Conservation (phyloP, 1,140 invertebrate genomes). For the Dreissena polymorpha region DNA sequence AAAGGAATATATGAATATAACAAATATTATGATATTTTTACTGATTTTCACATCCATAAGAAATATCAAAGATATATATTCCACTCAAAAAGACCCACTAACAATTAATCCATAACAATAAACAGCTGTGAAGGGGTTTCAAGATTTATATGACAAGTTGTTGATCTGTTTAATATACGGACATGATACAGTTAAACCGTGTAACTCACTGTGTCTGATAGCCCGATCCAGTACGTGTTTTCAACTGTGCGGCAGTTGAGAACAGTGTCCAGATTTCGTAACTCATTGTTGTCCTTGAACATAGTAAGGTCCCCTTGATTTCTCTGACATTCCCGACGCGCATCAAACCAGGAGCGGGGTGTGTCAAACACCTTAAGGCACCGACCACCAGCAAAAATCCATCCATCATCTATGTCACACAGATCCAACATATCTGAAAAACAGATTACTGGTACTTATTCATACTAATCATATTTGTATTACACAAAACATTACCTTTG, state of each 20-base stretch:
- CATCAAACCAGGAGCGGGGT: conserved; percentile 24
- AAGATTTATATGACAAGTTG: too few relatives aligned
- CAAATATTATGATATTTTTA: too few relatives aligned
- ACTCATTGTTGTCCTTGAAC: conserved; percentile 23
- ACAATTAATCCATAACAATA: too few relatives aligned
- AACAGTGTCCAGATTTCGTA: conserved; percentile 18
- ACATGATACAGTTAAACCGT: neutral
- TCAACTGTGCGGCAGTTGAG: conserved; percentile 35
- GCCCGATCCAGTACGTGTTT: conserved; percentile 40
- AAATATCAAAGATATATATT: too few relatives aligned
- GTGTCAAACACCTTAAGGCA: conserved; percentile 42
- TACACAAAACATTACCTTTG: neutral
- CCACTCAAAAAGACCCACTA: too few relatives aligned
- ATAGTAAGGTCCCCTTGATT: conserved; percentile 40
- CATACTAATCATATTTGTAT: neutral
- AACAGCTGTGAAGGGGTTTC: too few relatives aligned
- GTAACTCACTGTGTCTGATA: conserved; percentile 42
- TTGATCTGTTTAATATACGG: too few relatives aligned
- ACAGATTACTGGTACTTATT: neutral
- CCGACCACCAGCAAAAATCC: conserved; percentile 36
- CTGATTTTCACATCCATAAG: too few relatives aligned
- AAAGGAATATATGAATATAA: too few relatives aligned
- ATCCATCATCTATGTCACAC: conserved; percentile 25
- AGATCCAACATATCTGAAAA: conserved; percentile 37
- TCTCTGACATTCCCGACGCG: conserved; percentile 19